Conservation (phyloP, 37 sponge, comb jelly and placozoan species). For the Ephydatia muelleri region DNA sequence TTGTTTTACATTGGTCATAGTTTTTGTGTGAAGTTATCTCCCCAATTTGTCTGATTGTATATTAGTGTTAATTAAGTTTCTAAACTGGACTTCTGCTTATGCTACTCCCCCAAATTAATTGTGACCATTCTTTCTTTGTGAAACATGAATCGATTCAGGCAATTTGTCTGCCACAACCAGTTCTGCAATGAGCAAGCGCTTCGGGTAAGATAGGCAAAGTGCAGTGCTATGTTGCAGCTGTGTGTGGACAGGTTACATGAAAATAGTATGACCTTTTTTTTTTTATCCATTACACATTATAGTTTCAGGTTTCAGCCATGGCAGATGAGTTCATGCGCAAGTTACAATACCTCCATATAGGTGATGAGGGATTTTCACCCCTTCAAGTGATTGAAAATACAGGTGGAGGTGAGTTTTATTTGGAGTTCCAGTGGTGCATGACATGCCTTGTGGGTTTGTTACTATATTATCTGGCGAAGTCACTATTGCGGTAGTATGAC, state of each 20-base stretch:
- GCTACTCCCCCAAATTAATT: too few relatives aligned
- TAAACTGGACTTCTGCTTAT: too few relatives aligned
- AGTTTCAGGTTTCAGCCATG: slow-evolving; percentile 57
- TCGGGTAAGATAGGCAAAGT: neutral
- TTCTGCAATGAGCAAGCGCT: neutral
- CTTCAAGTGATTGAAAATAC: slow-evolving; percentile 38
- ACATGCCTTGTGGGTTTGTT: too few relatives aligned
- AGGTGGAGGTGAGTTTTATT: slow-evolving; percentile 50
- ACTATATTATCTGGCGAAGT: too few relatives aligned
- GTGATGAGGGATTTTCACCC: slow-evolving; percentile 17
- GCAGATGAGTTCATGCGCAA: slow-evolving; percentile 55
- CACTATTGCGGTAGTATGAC: too few relatives aligned
- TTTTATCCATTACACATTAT: neutral
- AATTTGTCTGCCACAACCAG: neutral
- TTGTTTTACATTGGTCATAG: too few relatives aligned
- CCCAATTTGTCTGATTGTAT: too few relatives aligned
- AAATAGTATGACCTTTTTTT: neutral
- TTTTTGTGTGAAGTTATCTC: too few relatives aligned
- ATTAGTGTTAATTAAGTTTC: too few relatives aligned
- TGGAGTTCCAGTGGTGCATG: too few relatives aligned
- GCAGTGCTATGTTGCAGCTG: too few relatives aligned
- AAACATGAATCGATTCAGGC: neutral
- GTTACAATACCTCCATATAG: slow-evolving; percentile 50
- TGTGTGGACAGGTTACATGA: too few relatives aligned
- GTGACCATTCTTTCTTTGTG: neutral